These are phyloP conservation scores for Nesometra sesokonis DNA, from an alignment of 35 echinoderm and acorn worm genomes.

Conservation along the genomic window DNA sequence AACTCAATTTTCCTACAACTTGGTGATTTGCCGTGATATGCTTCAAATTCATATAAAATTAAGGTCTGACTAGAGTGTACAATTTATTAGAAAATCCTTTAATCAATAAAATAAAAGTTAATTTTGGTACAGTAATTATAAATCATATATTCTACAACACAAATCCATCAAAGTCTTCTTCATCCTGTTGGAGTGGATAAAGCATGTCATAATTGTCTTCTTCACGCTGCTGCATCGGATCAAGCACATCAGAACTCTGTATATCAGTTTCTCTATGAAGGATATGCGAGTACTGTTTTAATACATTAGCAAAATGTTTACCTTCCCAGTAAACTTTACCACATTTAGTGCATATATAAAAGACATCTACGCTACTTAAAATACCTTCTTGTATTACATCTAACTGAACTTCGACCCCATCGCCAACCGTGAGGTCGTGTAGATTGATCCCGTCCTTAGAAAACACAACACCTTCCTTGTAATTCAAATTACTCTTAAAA, in stretches of 20 bases:
- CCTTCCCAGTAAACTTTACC: conserved; percentile 67
- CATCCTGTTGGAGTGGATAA: too few species aligned
- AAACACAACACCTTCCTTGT: neutral
- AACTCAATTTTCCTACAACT: too few species aligned
- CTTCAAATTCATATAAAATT: too few species aligned
- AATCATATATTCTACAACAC: too few species aligned
- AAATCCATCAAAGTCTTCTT: too few species aligned
- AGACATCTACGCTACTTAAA: conserved; percentile 14
- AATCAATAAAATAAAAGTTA: too few species aligned
- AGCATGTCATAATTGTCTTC: too few species aligned
- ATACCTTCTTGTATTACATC: conserved; percentile 19
- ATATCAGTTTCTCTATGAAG: neutral
- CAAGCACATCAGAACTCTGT: neutral
- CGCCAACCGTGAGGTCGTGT: conserved; percentile 3
- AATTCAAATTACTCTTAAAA: neutral
- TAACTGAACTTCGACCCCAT: conserved; percentile 19
- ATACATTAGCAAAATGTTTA: conserved; percentile 29
- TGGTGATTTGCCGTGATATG: too few species aligned
- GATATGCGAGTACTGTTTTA: conserved; percentile 32
- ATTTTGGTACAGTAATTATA: too few species aligned
- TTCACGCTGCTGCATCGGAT: neutral
- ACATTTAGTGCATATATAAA: conserved; percentile 38
- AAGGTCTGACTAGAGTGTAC: too few species aligned
- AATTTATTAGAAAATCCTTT: too few species aligned
- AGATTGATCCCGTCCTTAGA: conserved; percentile 2